phyloP scores from a whole-genome alignment of 1,140 invertebrate genomes.

The Halesus radiatus region DNA sequence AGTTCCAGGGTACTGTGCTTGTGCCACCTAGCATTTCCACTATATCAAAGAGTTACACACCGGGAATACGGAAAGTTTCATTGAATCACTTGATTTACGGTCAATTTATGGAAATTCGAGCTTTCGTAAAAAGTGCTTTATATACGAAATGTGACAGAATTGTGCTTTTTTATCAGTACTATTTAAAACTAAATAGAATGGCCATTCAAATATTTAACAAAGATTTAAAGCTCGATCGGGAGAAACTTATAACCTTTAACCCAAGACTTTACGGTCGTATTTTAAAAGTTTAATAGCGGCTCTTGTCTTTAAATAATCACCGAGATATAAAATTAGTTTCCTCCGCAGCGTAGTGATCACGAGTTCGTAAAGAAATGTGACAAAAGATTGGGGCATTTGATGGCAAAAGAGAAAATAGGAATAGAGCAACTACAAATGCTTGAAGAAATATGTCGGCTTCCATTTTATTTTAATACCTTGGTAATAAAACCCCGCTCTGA shows the following conservation, averaged over 20 bases:
- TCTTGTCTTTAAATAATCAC: conserved; percentile 1
- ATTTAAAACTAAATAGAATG: no score
- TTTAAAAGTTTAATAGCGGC: conserved; percentile 2
- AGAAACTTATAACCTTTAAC: conserved; percentile 2
- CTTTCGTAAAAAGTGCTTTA: no score
- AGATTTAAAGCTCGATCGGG: not conserved
- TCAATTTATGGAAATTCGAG: no score
- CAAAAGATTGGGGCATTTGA: conserved; percentile 13
- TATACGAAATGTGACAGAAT: no score
- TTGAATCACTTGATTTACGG: no score
- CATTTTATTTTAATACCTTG: not conserved
- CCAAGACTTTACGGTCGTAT: not conserved
- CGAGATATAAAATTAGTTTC: not conserved
- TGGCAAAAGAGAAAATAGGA: conserved; percentile 11
- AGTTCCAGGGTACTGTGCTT: no score
- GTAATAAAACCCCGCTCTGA: not conserved
- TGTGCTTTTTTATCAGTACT: no score
- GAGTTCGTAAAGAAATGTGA: conserved; percentile 4
- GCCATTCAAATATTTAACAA: no score
- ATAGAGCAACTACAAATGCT: not conserved
- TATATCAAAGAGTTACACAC: no score
- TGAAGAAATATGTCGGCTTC: not conserved
- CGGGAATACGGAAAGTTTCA: no score
- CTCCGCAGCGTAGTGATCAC: not conserved
- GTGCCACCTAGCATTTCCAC: no score